phyloP scores from a whole-genome alignment of 2,797 vertebrate species.

The Chloroceryle amazona region DNA sequence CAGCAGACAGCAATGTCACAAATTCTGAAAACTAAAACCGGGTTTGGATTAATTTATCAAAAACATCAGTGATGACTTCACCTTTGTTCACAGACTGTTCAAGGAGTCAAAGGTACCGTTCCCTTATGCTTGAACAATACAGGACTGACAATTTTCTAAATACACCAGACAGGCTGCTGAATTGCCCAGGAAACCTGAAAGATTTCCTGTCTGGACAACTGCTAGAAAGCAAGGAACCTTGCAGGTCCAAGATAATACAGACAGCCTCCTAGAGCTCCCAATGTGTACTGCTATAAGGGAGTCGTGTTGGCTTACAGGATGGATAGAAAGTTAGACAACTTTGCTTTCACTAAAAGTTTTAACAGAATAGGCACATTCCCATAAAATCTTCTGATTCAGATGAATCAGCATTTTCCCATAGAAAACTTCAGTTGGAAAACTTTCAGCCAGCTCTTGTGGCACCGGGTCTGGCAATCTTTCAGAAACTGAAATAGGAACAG shows the following conservation, averaged over 20 bases:
- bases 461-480: constrained; percentile 32
- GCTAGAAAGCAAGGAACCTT: background rate
- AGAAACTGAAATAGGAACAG: constrained; percentile 35
- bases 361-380: background rate
- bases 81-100: background rate
- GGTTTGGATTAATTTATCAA: background rate
- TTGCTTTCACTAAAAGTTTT: background rate
- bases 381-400: background rate
- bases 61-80: background rate
- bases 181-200: background rate
- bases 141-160: background rate
- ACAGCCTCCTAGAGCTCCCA: background rate
- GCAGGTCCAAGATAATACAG: background rate
- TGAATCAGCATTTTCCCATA: constrained; percentile 46
- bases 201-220: background rate
- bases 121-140: background rate
- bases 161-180: background rate
- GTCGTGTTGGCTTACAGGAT: background rate
- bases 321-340: background rate
- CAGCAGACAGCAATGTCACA: background rate
- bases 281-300: background rate
- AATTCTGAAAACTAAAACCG: background rate
- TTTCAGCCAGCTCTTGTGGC: constrained; percentile 16
- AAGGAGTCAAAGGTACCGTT: background rate
- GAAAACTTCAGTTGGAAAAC: background rate